Evolutionary conservation across 2,888 invertebrate genomes (phyloP).

Genomic region (Carterocephalus palaemon): DNA sequence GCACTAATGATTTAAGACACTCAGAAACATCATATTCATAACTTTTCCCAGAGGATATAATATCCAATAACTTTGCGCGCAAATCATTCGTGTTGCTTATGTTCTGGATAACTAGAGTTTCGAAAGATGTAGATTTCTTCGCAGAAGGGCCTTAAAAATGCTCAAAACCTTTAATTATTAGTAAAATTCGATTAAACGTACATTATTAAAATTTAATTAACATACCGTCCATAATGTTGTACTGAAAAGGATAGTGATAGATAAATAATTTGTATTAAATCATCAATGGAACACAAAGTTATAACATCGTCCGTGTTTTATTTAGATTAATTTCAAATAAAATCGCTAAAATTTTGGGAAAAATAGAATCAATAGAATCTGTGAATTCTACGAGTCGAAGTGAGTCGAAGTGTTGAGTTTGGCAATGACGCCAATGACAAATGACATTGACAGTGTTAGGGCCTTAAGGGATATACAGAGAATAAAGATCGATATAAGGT

Average conservation of each 20-base stretch:
- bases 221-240: slow-evolving; percentile 34
- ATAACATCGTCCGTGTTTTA: neutral
- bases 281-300: neutral
- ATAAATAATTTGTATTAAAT: no score
- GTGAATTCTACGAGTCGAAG: no score
- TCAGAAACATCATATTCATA: slow-evolving; percentile 68
- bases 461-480: no score
- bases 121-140: slow-evolving; percentile 63
- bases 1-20: slow-evolving; percentile 63
- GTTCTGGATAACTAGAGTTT: slow-evolving; percentile 63
- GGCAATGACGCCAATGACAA: no score
- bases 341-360: no score
- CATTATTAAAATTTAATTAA: slow-evolving; percentile 8
- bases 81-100: slow-evolving; percentile 63
- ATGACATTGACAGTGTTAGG: no score
- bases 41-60: slow-evolving; percentile 64
- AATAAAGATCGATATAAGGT: no score
- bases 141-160: slow-evolving; percentile 47
- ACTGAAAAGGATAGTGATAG: slow-evolving; percentile 13
- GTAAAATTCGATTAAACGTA: no score
- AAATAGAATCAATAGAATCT: no score
- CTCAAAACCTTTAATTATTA: neutral
- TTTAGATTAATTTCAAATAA: neutral
- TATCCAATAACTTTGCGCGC: slow-evolving; percentile 65
- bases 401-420: no score